Evolutionary conservation across 2,797 vertebrate genomes (phyloP).

Genomic region (Pangasius macronema): DNA sequence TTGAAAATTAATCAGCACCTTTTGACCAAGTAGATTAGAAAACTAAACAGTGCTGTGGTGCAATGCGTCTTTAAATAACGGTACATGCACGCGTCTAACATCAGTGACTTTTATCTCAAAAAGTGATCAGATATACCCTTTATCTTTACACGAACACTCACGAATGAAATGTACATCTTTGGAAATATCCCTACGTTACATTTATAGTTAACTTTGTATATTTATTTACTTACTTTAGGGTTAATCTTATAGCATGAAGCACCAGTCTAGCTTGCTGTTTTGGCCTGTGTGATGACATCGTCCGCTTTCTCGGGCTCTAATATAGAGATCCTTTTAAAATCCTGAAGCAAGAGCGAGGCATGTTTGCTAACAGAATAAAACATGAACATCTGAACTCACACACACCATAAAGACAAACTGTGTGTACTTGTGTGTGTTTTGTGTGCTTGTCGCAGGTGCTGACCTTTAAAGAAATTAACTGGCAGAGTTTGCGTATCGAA

Average conservation of each 20-base stretch:
- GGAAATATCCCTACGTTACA: too few relatives aligned
- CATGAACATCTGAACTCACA: background rate
- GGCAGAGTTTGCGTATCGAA: slow-evolving; percentile 97
- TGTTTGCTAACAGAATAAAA: background rate
- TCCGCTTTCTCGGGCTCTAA: background rate
- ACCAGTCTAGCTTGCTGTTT: background rate
- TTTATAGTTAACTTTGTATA: background rate
- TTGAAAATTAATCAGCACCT: too few relatives aligned
- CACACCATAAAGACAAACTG: background rate
- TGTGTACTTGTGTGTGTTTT: slow-evolving; percentile 15
- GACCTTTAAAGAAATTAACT: slow-evolving; percentile 98
- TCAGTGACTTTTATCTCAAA: too few relatives aligned
- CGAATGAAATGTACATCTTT: too few relatives aligned
- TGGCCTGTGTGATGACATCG: background rate
- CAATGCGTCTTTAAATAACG: too few relatives aligned
- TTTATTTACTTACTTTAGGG: background rate
- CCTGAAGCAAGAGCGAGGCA: background rate
- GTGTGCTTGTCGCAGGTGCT: slow-evolving; percentile 80
- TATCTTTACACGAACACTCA: too few relatives aligned
- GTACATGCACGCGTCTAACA: too few relatives aligned
- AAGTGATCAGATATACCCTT: too few relatives aligned
- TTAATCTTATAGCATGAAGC: background rate
- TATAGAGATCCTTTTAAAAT: background rate
- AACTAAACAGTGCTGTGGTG: too few relatives aligned
- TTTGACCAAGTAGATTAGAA: too few relatives aligned